Evolutionary conservation across 2,113 vertebrate genomes (phyloP).

Genomic region (Astur gentilis): DNA sequence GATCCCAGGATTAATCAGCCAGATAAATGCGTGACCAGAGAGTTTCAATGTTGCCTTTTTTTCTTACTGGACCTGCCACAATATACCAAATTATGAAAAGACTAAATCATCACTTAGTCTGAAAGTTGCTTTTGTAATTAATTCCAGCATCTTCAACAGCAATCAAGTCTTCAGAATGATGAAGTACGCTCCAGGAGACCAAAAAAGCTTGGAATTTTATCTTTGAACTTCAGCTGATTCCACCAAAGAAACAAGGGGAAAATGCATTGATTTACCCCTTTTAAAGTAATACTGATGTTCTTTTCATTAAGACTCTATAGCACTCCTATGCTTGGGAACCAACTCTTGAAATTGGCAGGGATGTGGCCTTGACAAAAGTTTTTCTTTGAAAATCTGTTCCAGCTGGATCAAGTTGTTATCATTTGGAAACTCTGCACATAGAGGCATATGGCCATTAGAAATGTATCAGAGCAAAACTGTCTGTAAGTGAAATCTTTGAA

Average conservation of each 20-base stretch:
- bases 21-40: background rate
- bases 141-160: background rate
- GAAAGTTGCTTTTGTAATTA: background rate
- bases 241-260: background rate
- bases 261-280: background rate
- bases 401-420: conserved; percentile 33
- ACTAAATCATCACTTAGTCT: background rate
- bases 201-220: background rate
- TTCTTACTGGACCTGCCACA: background rate
- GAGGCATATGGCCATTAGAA: conserved; percentile 29
- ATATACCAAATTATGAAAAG: background rate
- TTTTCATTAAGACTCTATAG: background rate
- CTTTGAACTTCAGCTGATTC: background rate
- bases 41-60: background rate
- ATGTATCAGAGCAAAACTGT: background rate
- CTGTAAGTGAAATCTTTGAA: background rate
- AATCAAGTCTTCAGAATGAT: background rate
- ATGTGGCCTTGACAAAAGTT: background rate
- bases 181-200: background rate
- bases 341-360: conserved; percentile 18
- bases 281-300: background rate
- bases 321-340: background rate
- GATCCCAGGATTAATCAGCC: background rate
- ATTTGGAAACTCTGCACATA: background rate
- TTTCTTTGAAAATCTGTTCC: conserved; percentile 35